Evolutionary conservation across 1,140 invertebrate species (phyloP), one percentile per base, ranked within the genome.

Genomic region (Physella acuta): DNA sequence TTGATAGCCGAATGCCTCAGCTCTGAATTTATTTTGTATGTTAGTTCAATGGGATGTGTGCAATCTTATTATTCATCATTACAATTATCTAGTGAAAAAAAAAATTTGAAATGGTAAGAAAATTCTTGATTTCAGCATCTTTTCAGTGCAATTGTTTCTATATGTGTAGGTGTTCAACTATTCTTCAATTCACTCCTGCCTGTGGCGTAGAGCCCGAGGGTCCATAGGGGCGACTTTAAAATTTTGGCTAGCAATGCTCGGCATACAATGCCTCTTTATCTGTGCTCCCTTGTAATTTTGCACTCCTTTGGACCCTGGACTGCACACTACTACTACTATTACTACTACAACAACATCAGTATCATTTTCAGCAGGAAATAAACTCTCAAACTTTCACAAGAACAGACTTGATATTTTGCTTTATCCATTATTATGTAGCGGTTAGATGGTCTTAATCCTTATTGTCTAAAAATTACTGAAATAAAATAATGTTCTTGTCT

Each of bases 341-440:
- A 63, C 39, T 49, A 51, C 30, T 31, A 64, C 28, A 33, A 66
- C 64, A 66, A 66, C 64, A 66, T 56, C 64, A 20, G 2, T 66
- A 65, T 66, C 64, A 66, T 66, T 66, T 65, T 66, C 64, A 66
- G 64, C 64, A 66, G 64, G 33, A 66, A 66, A 66, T 66, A 66
- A 66, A 66, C 52, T 58, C 64, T 66, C 64, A 66, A 56, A 66
- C 64, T 66, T 51, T 66, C 64, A 66, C 3, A 56, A 56, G 11
- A n/a, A 20, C n/a, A n/a, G n/a, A n/a, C n/a, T n/a, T n/a, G n/a
- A n/a, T n/a, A n/a, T n/a, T n/a, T n/a, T n/a, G n/a, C n/a, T n/a
- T n/a, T n/a, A n/a, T n/a, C n/a, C n/a, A n/a, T n/a, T n/a, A n/a
- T n/a, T n/a, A n/a, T n/a, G n/a, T n/a, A n/a, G n/a, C n/a, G n/a